A percentile compares a stretch with the other conserved stretches of the same genome.
Conservation (phyloP, 2,113 vertebrate species). For the Festucalex cinctus region DNA sequence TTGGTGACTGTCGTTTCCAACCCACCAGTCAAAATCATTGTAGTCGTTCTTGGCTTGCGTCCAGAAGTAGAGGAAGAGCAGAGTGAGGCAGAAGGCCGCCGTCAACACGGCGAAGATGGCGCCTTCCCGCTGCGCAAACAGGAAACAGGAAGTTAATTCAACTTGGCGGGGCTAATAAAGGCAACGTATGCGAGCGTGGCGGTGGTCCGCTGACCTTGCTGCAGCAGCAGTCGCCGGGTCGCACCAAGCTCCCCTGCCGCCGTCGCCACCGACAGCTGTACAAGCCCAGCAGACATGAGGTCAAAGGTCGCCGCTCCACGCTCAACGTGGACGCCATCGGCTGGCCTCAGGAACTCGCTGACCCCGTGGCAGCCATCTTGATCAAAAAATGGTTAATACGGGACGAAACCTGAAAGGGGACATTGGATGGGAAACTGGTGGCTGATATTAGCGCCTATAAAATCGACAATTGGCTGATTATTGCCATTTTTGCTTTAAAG, state of each 20-base stretch:
- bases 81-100: slow-evolving; percentile 74
- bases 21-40: slow-evolving; percentile 89
- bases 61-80: slow-evolving; percentile 86
- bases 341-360: slow-evolving; percentile 19
- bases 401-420: slow-evolving; percentile 7
- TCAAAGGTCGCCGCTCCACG: slow-evolving; percentile 70
- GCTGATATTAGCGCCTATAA: no score
- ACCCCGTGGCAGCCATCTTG: slow-evolving; percentile 7
- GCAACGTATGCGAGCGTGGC: no score
- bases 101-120: slow-evolving; percentile 72
- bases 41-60: slow-evolving; percentile 87
- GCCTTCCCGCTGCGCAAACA: slow-evolving; percentile 61
- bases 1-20: not conserved
- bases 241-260: slow-evolving; percentile 54
- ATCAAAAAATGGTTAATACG: no score
- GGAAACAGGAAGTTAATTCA: slow-evolving; percentile 1
- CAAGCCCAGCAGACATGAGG: slow-evolving; percentile 77
- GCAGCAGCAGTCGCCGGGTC: slow-evolving; percentile 79
- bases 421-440: not conserved
- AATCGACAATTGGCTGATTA: no score
- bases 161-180: not conserved
- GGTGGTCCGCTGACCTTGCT: slow-evolving; percentile 56
- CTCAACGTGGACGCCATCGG: slow-evolving; percentile 66
- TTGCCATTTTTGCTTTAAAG: no score
- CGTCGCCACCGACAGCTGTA: slow-evolving; percentile 82